phyloP scores from a whole-genome alignment of 92 coral and sea anemone genomes.

The Porites lobata region DNA sequence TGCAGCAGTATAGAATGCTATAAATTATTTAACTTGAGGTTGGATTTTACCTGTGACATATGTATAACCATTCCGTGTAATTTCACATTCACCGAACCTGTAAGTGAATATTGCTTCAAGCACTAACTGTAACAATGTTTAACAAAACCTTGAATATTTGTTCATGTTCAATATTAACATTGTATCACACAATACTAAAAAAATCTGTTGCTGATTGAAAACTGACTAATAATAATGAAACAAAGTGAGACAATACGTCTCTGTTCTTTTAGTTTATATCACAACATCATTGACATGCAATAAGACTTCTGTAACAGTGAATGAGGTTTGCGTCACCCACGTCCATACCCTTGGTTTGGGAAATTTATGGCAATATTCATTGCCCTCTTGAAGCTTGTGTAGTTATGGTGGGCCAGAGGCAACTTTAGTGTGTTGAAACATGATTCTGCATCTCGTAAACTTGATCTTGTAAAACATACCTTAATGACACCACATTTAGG shows the following conservation, averaged over 20 bases:
- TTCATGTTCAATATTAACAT: conserved; percentile 29
- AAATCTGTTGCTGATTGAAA: conserved; percentile 31
- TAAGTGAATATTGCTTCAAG: conserved; percentile 28
- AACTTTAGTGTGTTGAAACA: conserved; percentile 50
- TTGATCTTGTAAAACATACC: conserved; percentile 41
- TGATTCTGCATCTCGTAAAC: conserved; percentile 61
- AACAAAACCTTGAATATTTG: conserved; percentile 32
- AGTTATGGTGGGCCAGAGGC: conserved; percentile 42
- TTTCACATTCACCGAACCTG: background rate
- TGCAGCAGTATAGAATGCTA: conserved; percentile 13
- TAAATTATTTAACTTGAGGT: conserved; percentile 30
- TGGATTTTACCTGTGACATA: conserved; percentile 21
- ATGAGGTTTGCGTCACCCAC: conserved; percentile 46
- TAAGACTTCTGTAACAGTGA: conserved; percentile 21
- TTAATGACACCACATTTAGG: conserved; percentile 40
- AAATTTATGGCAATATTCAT: conserved; percentile 62
- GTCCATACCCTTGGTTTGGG: conserved; percentile 64
- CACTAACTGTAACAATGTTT: conserved; percentile 32
- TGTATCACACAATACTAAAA: conserved; percentile 10
- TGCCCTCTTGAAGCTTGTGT: conserved; percentile 32
- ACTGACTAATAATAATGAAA: conserved; percentile 25
- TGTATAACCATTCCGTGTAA: background rate
- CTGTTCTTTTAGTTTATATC: conserved; percentile 20
- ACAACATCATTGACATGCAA: conserved; percentile 32
- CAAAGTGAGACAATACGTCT: conserved; percentile 21